Percentiles rank a stretch among this genome's conserved stretches.
Evolutionary conservation across 2,888 invertebrate species (phyloP).

Genomic region (Hypercompe scribonia): DNA sequence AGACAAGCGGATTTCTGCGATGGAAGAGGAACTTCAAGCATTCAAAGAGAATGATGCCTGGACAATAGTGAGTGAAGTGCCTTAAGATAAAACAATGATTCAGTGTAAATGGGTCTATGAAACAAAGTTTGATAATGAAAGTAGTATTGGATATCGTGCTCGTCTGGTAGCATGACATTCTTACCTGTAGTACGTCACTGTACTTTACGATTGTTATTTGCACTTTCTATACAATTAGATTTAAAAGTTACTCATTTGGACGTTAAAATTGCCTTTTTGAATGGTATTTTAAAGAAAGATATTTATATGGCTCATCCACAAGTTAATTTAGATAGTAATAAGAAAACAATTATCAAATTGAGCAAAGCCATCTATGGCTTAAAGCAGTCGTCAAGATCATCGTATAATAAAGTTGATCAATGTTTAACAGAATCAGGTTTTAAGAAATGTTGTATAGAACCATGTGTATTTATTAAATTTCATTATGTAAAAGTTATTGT

Average conservation of each 20-base stretch:
- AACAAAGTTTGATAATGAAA: neutral
- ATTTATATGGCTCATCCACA: neutral
- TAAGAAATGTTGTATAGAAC: neutral
- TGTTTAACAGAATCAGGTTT: neutral
- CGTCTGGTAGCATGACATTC: neutral
- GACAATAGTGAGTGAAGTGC: neutral
- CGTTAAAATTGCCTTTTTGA: neutral
- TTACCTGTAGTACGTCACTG: neutral
- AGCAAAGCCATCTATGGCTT: neutral
- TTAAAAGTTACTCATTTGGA: neutral
- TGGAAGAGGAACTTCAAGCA: too few relatives aligned
- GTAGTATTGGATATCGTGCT: neutral
- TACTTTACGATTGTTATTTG: conserved; percentile 2
- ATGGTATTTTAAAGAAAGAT: neutral
- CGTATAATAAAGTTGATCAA: neutral
- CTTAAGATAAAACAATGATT: neutral
- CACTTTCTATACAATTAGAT: neutral
- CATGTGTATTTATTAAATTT: neutral
- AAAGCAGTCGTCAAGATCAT: neutral
- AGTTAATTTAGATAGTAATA: neutral
- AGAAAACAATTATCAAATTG: neutral
- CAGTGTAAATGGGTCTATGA: neutral
- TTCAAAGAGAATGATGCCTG: conserved; percentile 1
- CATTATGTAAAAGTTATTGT: neutral
- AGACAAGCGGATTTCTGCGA: too few relatives aligned